Conservation (phyloP, 1,140 invertebrate species). For the Microplitis demolitor region DNA sequence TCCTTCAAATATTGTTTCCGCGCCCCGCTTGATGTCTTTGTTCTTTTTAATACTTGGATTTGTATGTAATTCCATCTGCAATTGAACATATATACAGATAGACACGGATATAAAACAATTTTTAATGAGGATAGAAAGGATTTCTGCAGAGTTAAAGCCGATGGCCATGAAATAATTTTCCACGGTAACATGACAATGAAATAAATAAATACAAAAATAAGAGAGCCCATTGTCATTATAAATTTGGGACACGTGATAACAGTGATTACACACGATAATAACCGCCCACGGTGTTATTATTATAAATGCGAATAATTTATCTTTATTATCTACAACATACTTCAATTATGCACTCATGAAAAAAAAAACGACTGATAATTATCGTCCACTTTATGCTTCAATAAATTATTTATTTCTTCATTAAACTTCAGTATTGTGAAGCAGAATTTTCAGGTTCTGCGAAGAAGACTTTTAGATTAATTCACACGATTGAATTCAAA, state of each 20-base stretch:
- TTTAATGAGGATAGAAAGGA: background rate
- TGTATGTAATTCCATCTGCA: constrained; percentile 56
- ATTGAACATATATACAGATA: constrained; percentile 14
- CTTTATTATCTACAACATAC: constrained; percentile 1
- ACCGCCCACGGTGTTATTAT: background rate
- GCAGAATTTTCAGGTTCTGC: too few relatives aligned
- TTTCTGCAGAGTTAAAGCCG: background rate
- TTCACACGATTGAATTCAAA: too few relatives aligned
- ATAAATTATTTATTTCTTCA: background rate
- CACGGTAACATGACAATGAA: background rate
- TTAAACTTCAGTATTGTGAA: too few relatives aligned
- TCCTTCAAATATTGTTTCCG: constrained; percentile 45
- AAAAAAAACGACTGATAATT: background rate
- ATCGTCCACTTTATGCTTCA: background rate
- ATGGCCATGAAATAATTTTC: background rate
- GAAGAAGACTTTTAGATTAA: too few relatives aligned
- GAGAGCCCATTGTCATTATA: background rate
- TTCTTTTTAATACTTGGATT: constrained; percentile 39
- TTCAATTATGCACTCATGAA: constrained; percentile 2
- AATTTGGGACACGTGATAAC: constrained; percentile 5
- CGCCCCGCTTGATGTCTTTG: constrained; percentile 38
- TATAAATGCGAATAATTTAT: constrained; percentile 10
- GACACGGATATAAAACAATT: background rate
- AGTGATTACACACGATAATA: constrained; percentile 8
- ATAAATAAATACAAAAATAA: background rate